phyloP scores from a whole-genome alignment of 2,113 vertebrate genomes.

The Sapayoa aenigma region DNA sequence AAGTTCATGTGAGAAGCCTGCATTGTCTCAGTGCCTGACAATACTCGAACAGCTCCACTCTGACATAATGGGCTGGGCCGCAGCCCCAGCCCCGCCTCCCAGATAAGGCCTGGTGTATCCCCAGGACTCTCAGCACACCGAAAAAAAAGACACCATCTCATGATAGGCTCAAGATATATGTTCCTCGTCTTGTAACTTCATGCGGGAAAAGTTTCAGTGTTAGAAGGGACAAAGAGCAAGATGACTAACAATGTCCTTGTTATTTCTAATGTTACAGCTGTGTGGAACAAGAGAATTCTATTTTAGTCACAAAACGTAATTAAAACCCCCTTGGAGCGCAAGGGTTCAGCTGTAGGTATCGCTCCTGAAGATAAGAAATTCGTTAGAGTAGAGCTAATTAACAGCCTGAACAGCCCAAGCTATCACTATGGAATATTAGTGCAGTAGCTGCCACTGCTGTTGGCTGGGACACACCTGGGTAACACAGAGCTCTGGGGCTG shows the following conservation, averaged over 20 bases:
- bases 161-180: background rate
- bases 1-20: constrained; percentile 36
- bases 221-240: background rate
- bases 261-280: background rate
- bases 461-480: background rate
- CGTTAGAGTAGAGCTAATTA: background rate
- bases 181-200: background rate
- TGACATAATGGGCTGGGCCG: constrained; percentile 25
- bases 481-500: background rate
- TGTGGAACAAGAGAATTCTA: background rate
- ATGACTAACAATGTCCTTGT: background rate
- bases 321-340: background rate
- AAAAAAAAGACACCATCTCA: background rate
- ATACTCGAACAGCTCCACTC: constrained; percentile 12
- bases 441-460: background rate
- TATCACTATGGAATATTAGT: rapidly evolving
- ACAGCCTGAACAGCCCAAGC: background rate
- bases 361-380: background rate
- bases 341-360: background rate
- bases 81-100: background rate
- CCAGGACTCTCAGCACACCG: background rate
- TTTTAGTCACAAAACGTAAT: background rate
- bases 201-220: background rate
- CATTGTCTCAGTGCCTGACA: background rate
- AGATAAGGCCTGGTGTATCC: background rate